Conservation (phyloP, 1,140 invertebrate genomes). For the Drosophila varians region DNA sequence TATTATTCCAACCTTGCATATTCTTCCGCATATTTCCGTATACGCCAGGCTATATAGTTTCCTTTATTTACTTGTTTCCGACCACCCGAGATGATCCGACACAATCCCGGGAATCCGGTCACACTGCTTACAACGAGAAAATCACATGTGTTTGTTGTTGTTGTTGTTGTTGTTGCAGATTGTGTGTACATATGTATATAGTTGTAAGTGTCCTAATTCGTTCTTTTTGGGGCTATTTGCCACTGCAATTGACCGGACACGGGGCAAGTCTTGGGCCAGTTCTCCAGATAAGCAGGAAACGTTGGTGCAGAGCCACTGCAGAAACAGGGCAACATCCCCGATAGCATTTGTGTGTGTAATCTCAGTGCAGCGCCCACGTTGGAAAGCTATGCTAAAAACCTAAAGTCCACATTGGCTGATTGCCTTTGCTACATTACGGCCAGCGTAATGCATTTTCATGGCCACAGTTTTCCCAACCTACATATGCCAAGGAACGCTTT, state of each 20-base stretch:
- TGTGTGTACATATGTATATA: conserved; percentile 19
- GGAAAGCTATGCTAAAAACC: background rate
- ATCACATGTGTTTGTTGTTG: conserved; percentile 73
- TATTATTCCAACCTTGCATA: background rate
- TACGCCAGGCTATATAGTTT: background rate
- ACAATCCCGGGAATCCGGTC: conserved; percentile 21
- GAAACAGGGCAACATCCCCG: background rate
- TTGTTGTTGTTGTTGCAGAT: conserved; percentile 44
- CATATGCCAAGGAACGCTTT: conserved; percentile 24
- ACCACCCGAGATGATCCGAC: background rate
- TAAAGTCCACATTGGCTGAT: background rate
- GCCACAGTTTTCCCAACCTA: conserved; percentile 35
- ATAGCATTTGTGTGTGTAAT: background rate
- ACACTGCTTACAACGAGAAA: conserved; percentile 50
- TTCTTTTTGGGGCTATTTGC: background rate
- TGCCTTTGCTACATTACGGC: too few relatives aligned
- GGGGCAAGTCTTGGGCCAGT: background rate
- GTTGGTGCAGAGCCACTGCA: background rate
- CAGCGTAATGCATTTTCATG: background rate
- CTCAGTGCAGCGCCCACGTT: conserved; percentile 2
- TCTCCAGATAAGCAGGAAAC: conserved; percentile 24
- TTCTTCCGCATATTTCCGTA: background rate
- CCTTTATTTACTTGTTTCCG: background rate
- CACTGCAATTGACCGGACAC: background rate
- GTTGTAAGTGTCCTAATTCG: conserved; percentile 40